Conservation (phyloP, 2,113 vertebrate genomes). For the Chrysochloris asiatica region DNA sequence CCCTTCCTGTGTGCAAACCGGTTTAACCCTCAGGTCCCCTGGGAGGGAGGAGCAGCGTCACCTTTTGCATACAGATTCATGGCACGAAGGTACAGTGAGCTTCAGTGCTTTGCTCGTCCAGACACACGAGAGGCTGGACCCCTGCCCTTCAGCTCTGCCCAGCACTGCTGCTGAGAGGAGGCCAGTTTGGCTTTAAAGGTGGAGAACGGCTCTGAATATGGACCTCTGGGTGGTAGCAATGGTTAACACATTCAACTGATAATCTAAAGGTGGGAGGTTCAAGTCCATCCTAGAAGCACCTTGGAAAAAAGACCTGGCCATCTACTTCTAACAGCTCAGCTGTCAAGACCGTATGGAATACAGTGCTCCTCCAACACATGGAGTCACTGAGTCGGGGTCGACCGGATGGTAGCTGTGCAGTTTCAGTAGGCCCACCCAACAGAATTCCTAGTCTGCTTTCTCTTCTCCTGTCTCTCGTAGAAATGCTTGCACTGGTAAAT, state of each 20-base stretch:
- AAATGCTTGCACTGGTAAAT: conserved; percentile 27
- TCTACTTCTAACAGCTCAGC: background rate
- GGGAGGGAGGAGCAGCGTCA: no score
- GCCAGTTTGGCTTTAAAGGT: background rate
- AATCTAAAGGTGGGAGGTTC: background rate
- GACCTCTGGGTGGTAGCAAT: background rate
- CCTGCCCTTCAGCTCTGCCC: background rate
- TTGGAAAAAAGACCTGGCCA: background rate
- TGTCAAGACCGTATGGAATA: background rate
- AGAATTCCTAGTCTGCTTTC: background rate
- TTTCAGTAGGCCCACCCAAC: no score
- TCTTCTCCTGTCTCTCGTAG: background rate
- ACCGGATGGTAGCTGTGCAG: background rate
- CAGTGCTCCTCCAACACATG: background rate
- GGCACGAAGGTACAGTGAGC: background rate
- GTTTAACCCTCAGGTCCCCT: background rate
- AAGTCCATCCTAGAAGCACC: background rate
- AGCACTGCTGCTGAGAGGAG: background rate
- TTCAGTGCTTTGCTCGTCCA: background rate
- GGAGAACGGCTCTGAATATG: background rate
- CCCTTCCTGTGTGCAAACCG: no score
- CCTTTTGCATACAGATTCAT: background rate
- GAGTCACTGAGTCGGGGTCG: background rate
- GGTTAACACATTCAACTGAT: background rate
- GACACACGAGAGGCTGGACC: background rate